Base-by-base conservation (phyloP, 2,888 invertebrate genomes). In the Euclidia mi region DNA sequence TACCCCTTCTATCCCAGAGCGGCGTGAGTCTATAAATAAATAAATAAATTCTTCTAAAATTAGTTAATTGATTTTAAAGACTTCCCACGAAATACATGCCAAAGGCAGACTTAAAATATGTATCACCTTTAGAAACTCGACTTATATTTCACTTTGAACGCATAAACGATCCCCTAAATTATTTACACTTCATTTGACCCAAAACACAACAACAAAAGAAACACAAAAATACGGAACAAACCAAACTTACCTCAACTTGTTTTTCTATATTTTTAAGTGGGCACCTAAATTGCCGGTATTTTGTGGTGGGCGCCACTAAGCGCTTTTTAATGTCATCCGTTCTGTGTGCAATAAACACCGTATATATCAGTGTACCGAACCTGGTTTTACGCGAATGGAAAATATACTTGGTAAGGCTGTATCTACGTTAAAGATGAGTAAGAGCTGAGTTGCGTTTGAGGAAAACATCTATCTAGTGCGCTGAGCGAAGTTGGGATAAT, bases 271-370 rank as follows among this genome's bases (percentile, higher is more conserved):
- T 83, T 81, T 56, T 72, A 72, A 70, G 68, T 78, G 66, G 78
- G 61, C 52, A 74, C 74, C 64, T 69, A 82, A 76, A 81, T 79
- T 71, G 78, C 74, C 56, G 66, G 74, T 79, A 61, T 79, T 82
- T 82, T 81, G 81, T 85, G 66, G 79, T 72, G 70, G 73, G 69
- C 56, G 73, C 72, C 65, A 79, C 90, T 91, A 90, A 91, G 89
- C 90, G 85, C 80, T 91, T 91, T 91, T 90, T 91, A 91, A 91
- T 91, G 89, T 87, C 87, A 85, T 85, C 84, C 85, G 79, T 65
- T 70, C 67, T 70, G 76, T 62, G 67, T 72, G 85, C 79, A 82
- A 87, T 87, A 87, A 86, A 83, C 78, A 77, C 69, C 70, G 67
- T n/a, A 71, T 79, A 84, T 82, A 82, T 82, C 79, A 79, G 74